Percentiles rank a stretch among this genome's conserved stretches.
Evolutionary conservation across 2,888 invertebrate genomes (phyloP).

Genomic region (Phasia obesa): DNA sequence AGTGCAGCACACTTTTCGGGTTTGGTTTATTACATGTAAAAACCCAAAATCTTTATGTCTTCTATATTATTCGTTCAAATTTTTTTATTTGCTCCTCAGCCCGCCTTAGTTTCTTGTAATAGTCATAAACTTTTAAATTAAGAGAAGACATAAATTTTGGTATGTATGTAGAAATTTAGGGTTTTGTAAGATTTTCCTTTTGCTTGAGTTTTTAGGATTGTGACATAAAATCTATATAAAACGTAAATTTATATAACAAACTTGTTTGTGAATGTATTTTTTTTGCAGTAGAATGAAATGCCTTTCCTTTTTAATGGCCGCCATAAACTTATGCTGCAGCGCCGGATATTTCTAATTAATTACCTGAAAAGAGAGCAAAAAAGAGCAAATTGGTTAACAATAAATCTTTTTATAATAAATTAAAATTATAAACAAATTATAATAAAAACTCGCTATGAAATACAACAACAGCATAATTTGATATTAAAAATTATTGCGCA

Average conservation of each 20-base stretch:
- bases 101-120: neutral
- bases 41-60: slow-evolving; percentile 26
- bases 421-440: neutral
- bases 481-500: too few relatives aligned
- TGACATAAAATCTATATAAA: slow-evolving; percentile 51
- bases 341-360: slow-evolving; percentile 17
- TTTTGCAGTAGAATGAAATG: neutral
- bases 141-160: slow-evolving; percentile 58
- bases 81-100: neutral
- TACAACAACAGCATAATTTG: neutral
- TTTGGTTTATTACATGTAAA: slow-evolving; percentile 56
- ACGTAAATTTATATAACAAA: slow-evolving; percentile 49
- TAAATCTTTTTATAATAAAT: neutral
- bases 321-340: slow-evolving; percentile 4
- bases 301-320: slow-evolving; percentile 26
- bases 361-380: slow-evolving; percentile 61
- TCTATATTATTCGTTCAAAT: slow-evolving; percentile 1
- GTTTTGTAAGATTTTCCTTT: neutral
- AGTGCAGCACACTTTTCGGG: slow-evolving; percentile 48
- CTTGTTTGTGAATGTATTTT: slow-evolving; percentile 13
- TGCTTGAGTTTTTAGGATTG: neutral
- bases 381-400: slow-evolving; percentile 20
- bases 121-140: slow-evolving; percentile 46
- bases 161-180: too few relatives aligned
- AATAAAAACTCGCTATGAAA: slow-evolving; percentile 2